Evolutionary conservation across 2,888 invertebrate species (phyloP).

Genomic region (Drosophila planitibia): DNA sequence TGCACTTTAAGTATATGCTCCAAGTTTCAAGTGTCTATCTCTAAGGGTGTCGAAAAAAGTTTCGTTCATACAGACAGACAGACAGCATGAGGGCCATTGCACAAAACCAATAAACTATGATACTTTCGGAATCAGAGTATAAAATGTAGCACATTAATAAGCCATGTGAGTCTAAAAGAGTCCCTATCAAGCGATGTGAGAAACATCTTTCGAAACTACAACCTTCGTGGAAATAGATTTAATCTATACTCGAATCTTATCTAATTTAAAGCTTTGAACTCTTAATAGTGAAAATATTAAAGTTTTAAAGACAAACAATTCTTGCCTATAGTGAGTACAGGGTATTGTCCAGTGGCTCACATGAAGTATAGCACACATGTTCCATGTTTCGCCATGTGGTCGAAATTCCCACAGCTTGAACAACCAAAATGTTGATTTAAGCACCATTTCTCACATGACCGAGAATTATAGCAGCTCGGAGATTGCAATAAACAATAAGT

Average conservation of each 20-base stretch:
- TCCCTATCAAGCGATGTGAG: too few species aligned
- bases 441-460: background rate
- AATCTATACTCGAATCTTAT: background rate
- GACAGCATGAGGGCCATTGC: background rate
- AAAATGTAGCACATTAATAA: background rate
- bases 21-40: background rate
- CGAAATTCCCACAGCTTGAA: background rate
- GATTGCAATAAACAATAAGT: constrained; percentile 5
- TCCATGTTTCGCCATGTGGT: background rate
- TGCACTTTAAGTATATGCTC: background rate
- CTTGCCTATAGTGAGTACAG: background rate
- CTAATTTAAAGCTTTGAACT: background rate
- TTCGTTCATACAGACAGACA: background rate
- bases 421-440: background rate
- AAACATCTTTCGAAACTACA: background rate
- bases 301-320: background rate
- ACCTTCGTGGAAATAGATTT: background rate
- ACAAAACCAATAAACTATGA: background rate
- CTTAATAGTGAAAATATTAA: background rate
- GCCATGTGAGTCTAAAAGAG: background rate
- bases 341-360: background rate
- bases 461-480: background rate
- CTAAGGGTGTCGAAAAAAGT: background rate
- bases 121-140: background rate
- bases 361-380: background rate